Conservation (phyloP, 2,113 vertebrate species). For the Aspidoscelis tigris region DNA sequence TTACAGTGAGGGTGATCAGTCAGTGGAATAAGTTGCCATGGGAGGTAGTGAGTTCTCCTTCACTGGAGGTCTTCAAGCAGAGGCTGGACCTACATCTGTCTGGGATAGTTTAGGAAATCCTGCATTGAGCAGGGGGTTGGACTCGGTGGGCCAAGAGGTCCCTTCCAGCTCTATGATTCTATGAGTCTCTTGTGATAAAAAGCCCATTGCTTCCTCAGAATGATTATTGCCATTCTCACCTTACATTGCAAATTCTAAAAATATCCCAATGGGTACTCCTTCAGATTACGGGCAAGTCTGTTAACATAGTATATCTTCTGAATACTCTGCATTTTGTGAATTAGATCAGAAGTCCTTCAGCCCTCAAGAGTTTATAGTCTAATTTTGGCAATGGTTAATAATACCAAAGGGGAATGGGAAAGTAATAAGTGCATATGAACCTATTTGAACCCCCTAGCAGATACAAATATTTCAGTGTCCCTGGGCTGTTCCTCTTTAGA, state of each 20-base stretch:
- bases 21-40: too few relatives aligned
- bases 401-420: neutral
- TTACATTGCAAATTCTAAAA: neutral
- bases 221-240: neutral
- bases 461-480: neutral
- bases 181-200: neutral
- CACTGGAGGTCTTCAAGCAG: too few relatives aligned
- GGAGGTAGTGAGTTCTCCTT: too few relatives aligned
- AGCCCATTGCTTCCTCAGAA: neutral
- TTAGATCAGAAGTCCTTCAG: neutral
- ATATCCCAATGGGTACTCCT: neutral
- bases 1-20: too few relatives aligned
- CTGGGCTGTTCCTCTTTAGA: neutral
- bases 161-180: too few relatives aligned
- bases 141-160: too few relatives aligned
- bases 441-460: neutral
- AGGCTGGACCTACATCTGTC: too few relatives aligned
- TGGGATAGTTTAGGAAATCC: too few relatives aligned
- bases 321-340: too few relatives aligned
- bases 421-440: neutral
- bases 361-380: neutral
- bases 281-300: neutral
- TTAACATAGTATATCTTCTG: neutral
- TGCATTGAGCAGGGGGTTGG: too few relatives aligned
- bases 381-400: neutral